These are phyloP conservation scores for Drosophila bipectinata DNA, from an alignment of 1,140 invertebrate genomes.

Conservation along the genomic window DNA sequence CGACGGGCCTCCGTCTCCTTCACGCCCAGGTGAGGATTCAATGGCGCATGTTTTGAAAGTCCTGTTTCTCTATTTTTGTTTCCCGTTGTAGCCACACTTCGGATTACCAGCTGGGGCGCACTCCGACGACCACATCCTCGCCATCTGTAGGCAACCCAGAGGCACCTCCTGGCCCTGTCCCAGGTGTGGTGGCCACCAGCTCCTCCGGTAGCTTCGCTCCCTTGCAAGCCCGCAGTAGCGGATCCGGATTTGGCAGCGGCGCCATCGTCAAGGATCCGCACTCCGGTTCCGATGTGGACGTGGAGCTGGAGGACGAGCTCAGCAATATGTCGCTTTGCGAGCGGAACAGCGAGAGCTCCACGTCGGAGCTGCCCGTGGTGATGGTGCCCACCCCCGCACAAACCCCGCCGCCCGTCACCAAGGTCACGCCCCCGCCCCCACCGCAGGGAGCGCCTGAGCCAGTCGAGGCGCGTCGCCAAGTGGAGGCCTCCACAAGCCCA, in stretches of 20 bases:
- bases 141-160: slow-evolving; percentile 17
- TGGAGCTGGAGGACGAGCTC: slow-evolving; percentile 57
- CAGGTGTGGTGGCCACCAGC: slow-evolving; percentile 23
- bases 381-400: slow-evolving; percentile 32
- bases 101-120: slow-evolving; percentile 39
- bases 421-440: slow-evolving; percentile 54
- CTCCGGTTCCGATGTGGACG: slow-evolving; percentile 35
- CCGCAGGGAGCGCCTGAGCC: not conserved
- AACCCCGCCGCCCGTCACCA: slow-evolving; percentile 54
- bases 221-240: slow-evolving; percentile 14
- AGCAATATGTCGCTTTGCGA: slow-evolving; percentile 48
- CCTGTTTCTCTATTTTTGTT: not conserved
- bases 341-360: slow-evolving; percentile 45
- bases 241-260: slow-evolving; percentile 6
- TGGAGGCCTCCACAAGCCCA: not conserved
- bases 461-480: not conserved
- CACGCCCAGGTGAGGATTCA: slow-evolving; percentile 55
- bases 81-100: slow-evolving; percentile 17
- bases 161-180: not conserved
- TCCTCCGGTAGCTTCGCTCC: slow-evolving; percentile 9
- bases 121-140: slow-evolving; percentile 28
- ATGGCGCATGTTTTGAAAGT: not conserved
- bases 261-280: slow-evolving; percentile 56
- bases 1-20: slow-evolving; percentile 84
- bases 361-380: slow-evolving; percentile 42